Percentiles rank a stretch among this genome's conserved stretches.
Evolutionary conservation across 2,113 vertebrate genomes (phyloP).

Genomic region (Oplegnathus fasciatus): DNA sequence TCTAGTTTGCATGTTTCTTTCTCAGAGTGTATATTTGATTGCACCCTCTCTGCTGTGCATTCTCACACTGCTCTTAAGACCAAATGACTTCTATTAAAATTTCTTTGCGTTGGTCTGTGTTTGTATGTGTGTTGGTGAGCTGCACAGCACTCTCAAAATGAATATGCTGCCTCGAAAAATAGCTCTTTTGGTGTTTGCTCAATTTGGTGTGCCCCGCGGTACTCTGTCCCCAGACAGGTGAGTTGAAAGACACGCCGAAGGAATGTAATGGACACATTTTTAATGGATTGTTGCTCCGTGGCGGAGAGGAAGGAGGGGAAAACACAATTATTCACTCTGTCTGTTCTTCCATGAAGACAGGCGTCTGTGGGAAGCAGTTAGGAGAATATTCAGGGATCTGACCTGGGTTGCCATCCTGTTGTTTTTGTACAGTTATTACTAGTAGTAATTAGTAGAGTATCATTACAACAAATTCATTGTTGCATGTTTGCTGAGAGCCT

Average conservation of each 20-base stretch:
- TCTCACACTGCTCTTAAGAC: too few relatives aligned
- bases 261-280: slow-evolving; percentile 61
- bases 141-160: slow-evolving; percentile 26
- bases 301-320: slow-evolving; percentile 38
- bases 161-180: slow-evolving; percentile 51
- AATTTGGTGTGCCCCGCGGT: slow-evolving; percentile 65
- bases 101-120: too few relatives aligned
- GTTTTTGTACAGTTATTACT: neutral
- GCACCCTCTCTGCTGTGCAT: too few relatives aligned
- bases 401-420: neutral
- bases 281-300: slow-evolving; percentile 63
- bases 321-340: slow-evolving; percentile 61
- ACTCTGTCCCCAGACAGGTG: slow-evolving; percentile 54
- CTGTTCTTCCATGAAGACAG: slow-evolving; percentile 41
- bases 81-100: too few relatives aligned
- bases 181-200: slow-evolving; percentile 65
- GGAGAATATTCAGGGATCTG: slow-evolving; percentile 18
- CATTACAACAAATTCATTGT: too few relatives aligned
- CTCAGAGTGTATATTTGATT: too few relatives aligned
- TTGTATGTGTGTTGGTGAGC: neutral
- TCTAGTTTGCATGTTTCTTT: too few relatives aligned
- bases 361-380: slow-evolving; percentile 15
- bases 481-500: too few relatives aligned
- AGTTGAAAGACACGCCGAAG: slow-evolving; percentile 51
- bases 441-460: too few relatives aligned